Conservation (phyloP, 2,113 vertebrate species). For the Ptyas mucosa region DNA sequence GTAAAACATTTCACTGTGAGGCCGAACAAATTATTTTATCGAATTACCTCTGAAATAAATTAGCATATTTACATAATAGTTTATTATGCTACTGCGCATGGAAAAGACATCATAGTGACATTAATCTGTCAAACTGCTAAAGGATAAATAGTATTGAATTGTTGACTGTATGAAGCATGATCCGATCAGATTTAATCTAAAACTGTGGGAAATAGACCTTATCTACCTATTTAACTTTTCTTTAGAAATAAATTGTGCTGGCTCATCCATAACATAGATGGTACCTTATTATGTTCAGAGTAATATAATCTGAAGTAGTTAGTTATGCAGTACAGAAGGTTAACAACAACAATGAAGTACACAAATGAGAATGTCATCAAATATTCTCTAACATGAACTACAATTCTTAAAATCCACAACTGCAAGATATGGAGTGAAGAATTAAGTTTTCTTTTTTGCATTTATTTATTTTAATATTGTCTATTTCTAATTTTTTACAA, state of each 20-base stretch:
- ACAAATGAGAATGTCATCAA: not conserved
- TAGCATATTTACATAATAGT: slow-evolving; percentile 25
- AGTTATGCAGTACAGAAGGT: not conserved
- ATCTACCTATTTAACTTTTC: slow-evolving; percentile 2
- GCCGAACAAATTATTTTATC: slow-evolving; percentile 20
- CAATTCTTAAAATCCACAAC: not conserved
- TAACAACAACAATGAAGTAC: not conserved
- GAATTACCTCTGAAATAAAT: slow-evolving; percentile 19
- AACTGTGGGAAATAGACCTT: slow-evolving; percentile 14
- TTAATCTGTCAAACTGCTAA: slow-evolving; percentile 18
- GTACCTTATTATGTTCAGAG: not conserved
- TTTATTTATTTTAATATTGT: not conserved
- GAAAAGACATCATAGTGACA: not conserved
- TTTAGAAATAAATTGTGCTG: slow-evolving; percentile 1
- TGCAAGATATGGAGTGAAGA: not conserved
- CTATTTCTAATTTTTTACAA: not conserved
- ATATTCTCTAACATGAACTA: not conserved
- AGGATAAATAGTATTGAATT: slow-evolving; percentile 17
- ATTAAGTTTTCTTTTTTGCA: not conserved
- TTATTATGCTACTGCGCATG: slow-evolving; percentile 3
- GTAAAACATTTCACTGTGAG: not conserved
- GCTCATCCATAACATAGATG: not conserved
- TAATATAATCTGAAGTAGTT: not conserved
- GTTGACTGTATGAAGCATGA: slow-evolving; percentile 15
- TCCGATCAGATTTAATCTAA: slow-evolving; percentile 6